Conservation (phyloP, 2,113 vertebrate species). For the Pseudorhombus dupliciocellatus region DNA sequence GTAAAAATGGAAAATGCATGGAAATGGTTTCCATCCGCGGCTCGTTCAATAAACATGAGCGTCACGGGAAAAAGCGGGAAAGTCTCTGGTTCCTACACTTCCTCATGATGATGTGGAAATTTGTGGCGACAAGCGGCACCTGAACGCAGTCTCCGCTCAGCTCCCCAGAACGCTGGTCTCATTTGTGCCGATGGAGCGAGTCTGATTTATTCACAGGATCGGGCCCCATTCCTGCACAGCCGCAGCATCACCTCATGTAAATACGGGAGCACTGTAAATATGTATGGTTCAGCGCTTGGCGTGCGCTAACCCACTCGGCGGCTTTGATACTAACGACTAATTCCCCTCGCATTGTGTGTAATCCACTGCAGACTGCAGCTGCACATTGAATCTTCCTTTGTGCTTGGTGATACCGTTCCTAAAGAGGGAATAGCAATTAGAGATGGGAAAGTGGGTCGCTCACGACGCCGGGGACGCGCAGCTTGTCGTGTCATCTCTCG, state of each 20-base stretch:
- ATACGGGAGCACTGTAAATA: slow-evolving; percentile 14
- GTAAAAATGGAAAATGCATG: background rate
- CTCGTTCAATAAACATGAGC: background rate
- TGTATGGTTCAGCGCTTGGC: slow-evolving; percentile 2
- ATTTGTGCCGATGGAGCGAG: background rate
- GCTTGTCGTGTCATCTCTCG: slow-evolving; percentile 62
- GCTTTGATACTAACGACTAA: slow-evolving; percentile 18
- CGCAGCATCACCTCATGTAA: background rate
- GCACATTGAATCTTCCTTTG: slow-evolving; percentile 12
- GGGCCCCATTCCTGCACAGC: background rate
- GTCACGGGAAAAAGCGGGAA: background rate
- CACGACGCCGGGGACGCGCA: slow-evolving; percentile 51
- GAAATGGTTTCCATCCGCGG: background rate
- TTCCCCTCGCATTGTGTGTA: background rate
- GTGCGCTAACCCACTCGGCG: background rate
- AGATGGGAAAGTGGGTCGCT: slow-evolving; percentile 56
- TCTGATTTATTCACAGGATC: background rate
- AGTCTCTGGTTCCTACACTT: background rate
- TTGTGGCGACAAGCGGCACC: background rate
- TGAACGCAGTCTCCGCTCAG: background rate
- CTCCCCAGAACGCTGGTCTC: background rate
- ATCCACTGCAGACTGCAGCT: background rate
- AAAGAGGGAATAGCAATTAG: slow-evolving; percentile 66
- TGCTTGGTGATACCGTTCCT: slow-evolving; percentile 43
- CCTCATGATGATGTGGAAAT: background rate